Conservation (phyloP, 1,140 invertebrate genomes). For the Asbolus verrucosus region DNA sequence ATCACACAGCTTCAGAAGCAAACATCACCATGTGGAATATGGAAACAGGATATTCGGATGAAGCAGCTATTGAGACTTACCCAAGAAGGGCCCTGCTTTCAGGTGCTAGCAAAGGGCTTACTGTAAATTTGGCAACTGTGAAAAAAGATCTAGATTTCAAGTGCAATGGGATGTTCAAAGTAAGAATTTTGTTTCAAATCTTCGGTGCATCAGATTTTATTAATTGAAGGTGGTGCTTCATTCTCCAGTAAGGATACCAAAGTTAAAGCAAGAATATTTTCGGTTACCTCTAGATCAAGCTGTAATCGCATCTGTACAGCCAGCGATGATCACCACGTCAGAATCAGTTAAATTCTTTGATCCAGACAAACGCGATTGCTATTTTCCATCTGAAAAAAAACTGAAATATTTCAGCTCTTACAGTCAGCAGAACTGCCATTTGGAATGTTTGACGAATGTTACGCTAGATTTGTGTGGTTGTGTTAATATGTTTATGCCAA, state of each 20-base stretch:
- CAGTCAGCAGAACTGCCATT: slow-evolving; percentile 59
- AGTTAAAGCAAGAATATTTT: slow-evolving; percentile 32
- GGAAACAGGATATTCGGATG: too few relatives aligned
- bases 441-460: slow-evolving; percentile 62
- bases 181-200: neutral
- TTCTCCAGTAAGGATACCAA: slow-evolving; percentile 6
- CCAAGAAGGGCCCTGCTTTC: too few relatives aligned
- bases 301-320: slow-evolving; percentile 21
- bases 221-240: slow-evolving; percentile 19
- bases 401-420: slow-evolving; percentile 64
- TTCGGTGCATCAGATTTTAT: too few relatives aligned
- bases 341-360: slow-evolving; percentile 56
- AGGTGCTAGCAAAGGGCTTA: too few relatives aligned
- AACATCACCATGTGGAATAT: too few relatives aligned
- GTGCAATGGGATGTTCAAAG: slow-evolving; percentile 12
- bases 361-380: slow-evolving; percentile 51
- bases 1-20: too few relatives aligned
- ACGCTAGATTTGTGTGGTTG: slow-evolving; percentile 52
- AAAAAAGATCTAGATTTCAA: neutral
- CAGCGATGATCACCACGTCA: slow-evolving; percentile 33
- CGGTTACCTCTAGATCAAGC: slow-evolving; percentile 20
- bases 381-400: slow-evolving; percentile 70
- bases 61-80: too few relatives aligned
- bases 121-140: too few relatives aligned
- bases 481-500: slow-evolving; percentile 59